Conservation (phyloP, 1,140 invertebrate genomes). For the Archivesica marissinica region DNA sequence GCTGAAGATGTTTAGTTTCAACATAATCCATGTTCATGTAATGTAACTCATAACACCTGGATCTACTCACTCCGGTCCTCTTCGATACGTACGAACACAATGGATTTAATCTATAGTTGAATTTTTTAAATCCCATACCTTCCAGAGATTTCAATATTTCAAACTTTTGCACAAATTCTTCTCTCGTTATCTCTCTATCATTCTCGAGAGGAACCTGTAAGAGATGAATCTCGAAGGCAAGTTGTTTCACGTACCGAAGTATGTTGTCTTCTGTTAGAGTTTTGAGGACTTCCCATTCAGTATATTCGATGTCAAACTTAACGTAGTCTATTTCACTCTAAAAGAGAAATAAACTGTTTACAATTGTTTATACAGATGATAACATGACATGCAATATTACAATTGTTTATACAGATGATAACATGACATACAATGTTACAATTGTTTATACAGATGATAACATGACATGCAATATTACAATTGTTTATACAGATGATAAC, state of each 20-base stretch:
- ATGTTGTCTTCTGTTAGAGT: constrained; percentile 19
- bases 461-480: no score
- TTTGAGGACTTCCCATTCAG: constrained; percentile 15
- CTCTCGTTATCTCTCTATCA: neutral
- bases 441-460: no score
- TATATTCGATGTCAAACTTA: constrained; percentile 44
- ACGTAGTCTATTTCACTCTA: constrained; percentile 43
- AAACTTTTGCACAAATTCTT: constrained; percentile 38
- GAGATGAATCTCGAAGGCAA: constrained; percentile 40
- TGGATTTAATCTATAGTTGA: constrained; percentile 45
- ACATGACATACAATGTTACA: no score
- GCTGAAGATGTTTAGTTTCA: constrained; percentile 27
- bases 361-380: no score
- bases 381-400: no score
- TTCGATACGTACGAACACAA: constrained; percentile 19
- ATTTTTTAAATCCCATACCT: constrained; percentile 34
- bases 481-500: no score
- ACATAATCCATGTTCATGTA: constrained; percentile 43
- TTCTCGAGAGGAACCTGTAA: neutral
- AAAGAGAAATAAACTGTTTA: no score
- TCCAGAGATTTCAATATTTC: constrained; percentile 20
- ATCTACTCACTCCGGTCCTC: neutral
- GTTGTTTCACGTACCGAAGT: constrained; percentile 33
- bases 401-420: no score
- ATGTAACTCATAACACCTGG: constrained; percentile 41